Percentiles rank a stretch among this genome's conserved stretches.
Conservation (phyloP, 2,888 invertebrate species). For the Apotomis capreana region DNA sequence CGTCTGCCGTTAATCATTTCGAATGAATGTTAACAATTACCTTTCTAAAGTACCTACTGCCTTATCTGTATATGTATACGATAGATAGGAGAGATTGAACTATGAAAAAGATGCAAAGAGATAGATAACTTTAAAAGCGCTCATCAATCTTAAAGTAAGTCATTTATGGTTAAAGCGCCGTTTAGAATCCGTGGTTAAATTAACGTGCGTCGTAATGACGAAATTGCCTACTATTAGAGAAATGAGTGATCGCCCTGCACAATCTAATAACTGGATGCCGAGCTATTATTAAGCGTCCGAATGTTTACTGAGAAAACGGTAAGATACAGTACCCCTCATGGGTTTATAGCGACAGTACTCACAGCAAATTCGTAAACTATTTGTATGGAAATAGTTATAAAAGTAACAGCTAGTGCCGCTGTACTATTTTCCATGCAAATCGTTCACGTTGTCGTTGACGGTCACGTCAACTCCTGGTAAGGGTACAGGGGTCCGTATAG, state of each 20-base stretch:
- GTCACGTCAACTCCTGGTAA: too few species aligned
- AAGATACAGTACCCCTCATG: background rate
- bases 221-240: conserved; percentile 36
- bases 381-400: too few species aligned
- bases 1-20: conserved; percentile 2
- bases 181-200: conserved; percentile 27
- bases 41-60: background rate
- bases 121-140: conserved; percentile 23
- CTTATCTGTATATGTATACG: conserved; percentile 5
- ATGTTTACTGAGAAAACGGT: background rate
- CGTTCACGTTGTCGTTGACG: too few species aligned
- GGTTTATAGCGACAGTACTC: too few species aligned
- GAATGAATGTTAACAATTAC: background rate
- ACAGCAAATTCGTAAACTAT: too few species aligned
- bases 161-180: conserved; percentile 17
- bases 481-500: too few species aligned
- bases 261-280: conserved; percentile 18
- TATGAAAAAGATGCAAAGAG: conserved; percentile 15
- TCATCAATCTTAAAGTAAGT: conserved; percentile 34
- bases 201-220: conserved; percentile 26
- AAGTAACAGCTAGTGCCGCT: too few species aligned
- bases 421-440: too few species aligned
- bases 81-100: conserved; percentile 3
- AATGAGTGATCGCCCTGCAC: conserved; percentile 17
- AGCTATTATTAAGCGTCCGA: conserved; percentile 14